Percentiles rank a stretch among this genome's conserved stretches.
Conservation (phyloP, 2,888 invertebrate species). For the Pseudolycoriella hygida region DNA sequence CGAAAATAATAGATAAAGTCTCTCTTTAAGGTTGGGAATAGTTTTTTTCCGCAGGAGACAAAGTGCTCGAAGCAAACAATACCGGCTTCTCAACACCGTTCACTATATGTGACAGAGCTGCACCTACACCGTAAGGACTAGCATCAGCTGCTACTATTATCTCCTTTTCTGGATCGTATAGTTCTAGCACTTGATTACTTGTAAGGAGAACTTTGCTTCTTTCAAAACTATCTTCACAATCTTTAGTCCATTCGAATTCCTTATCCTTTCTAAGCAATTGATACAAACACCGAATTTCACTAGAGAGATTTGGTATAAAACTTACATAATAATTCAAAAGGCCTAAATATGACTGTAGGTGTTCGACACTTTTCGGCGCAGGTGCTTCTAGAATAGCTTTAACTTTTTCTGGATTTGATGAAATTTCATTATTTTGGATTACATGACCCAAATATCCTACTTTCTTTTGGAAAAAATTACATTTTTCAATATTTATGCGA, state of each 20-base stretch:
- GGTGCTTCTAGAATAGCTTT: constrained; percentile 10
- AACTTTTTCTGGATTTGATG: constrained; percentile 9
- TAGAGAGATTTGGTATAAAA: constrained; percentile 8
- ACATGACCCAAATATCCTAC: too few relatives aligned
- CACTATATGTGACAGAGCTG: constrained; percentile 9
- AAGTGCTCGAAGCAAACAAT: too few relatives aligned
- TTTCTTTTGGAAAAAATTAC: too few relatives aligned
- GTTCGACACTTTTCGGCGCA: constrained; percentile 6
- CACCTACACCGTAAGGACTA: too few relatives aligned
- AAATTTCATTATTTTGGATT: constrained; percentile 8
- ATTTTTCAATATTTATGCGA: constrained; percentile 9
- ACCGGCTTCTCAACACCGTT: constrained; percentile 10
- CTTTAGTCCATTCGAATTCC: constrained; percentile 9
- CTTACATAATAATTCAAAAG: constrained; percentile 9
- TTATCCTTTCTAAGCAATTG: constrained; percentile 9
- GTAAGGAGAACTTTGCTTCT: constrained; percentile 8
- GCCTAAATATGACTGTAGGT: constrained; percentile 10
- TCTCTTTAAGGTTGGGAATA: constrained; percentile 9
- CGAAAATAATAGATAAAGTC: constrained; percentile 15
- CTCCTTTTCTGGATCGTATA: constrained; percentile 8
- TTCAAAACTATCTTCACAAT: constrained; percentile 6
- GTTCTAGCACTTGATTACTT: constrained; percentile 5
- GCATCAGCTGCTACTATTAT: constrained; percentile 8
- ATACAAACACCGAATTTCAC: constrained; percentile 10
- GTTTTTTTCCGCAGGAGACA: too few relatives aligned